Conservation (phyloP, 2,113 vertebrate genomes). For the Diglossa brunneiventris region DNA sequence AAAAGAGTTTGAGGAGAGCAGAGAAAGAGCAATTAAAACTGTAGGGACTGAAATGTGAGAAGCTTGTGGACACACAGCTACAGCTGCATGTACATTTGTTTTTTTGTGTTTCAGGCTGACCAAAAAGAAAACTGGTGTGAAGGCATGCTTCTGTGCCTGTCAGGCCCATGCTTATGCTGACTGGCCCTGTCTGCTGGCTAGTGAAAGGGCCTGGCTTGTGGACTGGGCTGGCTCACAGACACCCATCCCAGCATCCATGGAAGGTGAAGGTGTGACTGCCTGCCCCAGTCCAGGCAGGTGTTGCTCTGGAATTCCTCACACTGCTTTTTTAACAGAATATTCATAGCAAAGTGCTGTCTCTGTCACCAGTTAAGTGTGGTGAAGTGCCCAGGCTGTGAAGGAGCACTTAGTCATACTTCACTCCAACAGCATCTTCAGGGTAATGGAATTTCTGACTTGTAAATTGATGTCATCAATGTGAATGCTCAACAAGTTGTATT, state of each 20-base stretch:
- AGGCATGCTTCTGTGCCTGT: not conserved
- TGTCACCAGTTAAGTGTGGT: not conserved
- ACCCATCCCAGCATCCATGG: not conserved
- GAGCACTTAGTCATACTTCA: not conserved
- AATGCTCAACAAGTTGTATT: not conserved
- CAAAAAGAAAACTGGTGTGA: not conserved
- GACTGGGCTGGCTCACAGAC: not conserved
- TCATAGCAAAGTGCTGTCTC: not conserved
- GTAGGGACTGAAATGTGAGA: not conserved
- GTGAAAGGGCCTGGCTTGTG: not conserved
- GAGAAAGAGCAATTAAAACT: not conserved
- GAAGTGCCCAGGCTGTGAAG: not conserved
- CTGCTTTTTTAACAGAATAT: not conserved
- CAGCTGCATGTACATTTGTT: not conserved
- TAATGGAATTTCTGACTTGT: not conserved
- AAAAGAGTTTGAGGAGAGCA: not conserved
- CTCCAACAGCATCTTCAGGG: not conserved
- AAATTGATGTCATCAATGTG: not conserved
- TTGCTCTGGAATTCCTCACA: not conserved
- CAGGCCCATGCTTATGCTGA: not conserved
- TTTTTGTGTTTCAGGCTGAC: not conserved
- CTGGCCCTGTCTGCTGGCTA: not conserved
- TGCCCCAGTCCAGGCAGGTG: not conserved
- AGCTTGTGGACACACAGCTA: not conserved
- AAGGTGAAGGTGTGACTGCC: accelerated